Evolutionary conservation across 2,888 invertebrate genomes (phyloP).

Genomic region (Tenthredo notha): DNA sequence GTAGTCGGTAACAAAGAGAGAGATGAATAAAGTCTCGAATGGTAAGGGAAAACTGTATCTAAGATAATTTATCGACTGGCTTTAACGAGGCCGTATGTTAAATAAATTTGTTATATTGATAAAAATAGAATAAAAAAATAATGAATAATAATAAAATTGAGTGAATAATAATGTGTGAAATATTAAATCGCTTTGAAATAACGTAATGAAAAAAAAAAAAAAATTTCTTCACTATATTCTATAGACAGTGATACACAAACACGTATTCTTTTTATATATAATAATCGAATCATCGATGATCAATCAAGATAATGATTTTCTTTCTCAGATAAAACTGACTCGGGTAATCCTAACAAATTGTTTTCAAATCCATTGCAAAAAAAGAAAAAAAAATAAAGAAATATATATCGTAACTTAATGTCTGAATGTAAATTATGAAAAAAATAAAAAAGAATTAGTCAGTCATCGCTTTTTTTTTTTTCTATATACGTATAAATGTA

Average conservation of each 20-base stretch:
- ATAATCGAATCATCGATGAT: neutral
- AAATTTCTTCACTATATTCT: neutral
- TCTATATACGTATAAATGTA: neutral
- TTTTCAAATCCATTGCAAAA: neutral
- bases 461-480: neutral
- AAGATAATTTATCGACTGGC: neutral
- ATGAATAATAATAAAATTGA: neutral
- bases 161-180: neutral
- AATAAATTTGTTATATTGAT: neutral
- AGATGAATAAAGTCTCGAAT: neutral
- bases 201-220: neutral
- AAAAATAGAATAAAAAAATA: neutral
- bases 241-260: neutral
- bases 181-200: no score
- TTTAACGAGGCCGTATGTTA: neutral
- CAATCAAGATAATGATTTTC: constrained; percentile 8
- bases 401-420: neutral
- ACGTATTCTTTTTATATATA: neutral
- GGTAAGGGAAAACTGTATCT: neutral
- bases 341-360: constrained; percentile 18
- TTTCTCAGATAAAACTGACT: constrained; percentile 21
- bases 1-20: neutral
- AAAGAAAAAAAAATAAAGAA: no score
- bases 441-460: neutral
- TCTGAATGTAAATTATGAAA: neutral